Conservation (phyloP, 2,113 vertebrate species). For the Gnathonemus longibarbis region DNA sequence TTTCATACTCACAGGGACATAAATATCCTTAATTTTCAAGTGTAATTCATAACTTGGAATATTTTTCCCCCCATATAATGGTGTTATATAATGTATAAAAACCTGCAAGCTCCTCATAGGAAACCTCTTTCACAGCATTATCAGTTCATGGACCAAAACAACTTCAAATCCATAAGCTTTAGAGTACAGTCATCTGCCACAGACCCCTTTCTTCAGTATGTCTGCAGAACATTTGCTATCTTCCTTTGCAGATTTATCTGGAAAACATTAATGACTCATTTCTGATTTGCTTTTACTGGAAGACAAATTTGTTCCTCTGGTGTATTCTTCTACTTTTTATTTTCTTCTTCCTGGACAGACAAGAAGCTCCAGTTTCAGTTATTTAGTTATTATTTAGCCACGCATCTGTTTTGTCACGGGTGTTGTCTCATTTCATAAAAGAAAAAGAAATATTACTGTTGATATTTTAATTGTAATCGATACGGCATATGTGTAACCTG, state of each 20-base stretch:
- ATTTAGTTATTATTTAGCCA: neutral
- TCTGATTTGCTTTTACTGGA: neutral
- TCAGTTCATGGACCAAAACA: neutral
- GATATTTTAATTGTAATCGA: neutral
- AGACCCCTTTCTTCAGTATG: neutral
- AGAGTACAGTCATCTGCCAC: too few relatives aligned
- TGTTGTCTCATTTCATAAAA: too few relatives aligned
- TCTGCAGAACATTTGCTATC: neutral
- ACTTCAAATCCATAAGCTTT: neutral
- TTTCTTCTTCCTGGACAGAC: constrained; percentile 8
- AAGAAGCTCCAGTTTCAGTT: neutral
- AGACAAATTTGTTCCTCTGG: neutral
- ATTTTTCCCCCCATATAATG: neutral
- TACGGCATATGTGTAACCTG: neutral
- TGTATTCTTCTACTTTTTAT: neutral
- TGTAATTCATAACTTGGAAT: neutral
- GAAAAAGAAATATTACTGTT: neutral
- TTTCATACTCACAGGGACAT: neutral
- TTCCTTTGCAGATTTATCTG: neutral
- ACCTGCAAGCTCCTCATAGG: neutral
- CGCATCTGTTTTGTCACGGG: too few relatives aligned
- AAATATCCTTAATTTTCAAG: neutral
- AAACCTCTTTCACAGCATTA: neutral
- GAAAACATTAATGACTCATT: neutral
- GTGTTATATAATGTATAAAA: neutral